phyloP scores from a whole-genome alignment of 2,113 vertebrate species.

The Ictalurus furcatus region DNA sequence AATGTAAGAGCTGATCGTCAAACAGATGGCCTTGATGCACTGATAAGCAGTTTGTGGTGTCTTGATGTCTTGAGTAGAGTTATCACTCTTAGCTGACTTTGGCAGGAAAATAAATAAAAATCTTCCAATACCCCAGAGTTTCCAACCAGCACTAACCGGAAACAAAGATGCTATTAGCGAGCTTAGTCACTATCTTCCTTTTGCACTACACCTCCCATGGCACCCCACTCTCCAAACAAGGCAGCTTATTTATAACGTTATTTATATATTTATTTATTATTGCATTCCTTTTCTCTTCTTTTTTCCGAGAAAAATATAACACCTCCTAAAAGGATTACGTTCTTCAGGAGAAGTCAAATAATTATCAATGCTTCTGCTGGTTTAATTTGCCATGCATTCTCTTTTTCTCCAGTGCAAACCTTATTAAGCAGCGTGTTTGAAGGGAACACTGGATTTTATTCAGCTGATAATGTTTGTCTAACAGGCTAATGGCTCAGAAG shows the following conservation, averaged over 20 bases:
- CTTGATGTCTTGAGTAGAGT: constrained; percentile 63
- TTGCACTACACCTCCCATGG: constrained; percentile 84
- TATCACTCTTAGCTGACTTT: constrained; percentile 70
- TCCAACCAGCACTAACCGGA: constrained; percentile 67
- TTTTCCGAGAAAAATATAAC: constrained; percentile 69
- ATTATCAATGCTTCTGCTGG: constrained; percentile 67
- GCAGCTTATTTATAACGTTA: constrained; percentile 68
- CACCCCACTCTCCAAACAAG: constrained; percentile 87
- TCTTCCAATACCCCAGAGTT: constrained; percentile 71
- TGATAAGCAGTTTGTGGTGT: constrained; percentile 59
- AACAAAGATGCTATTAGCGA: constrained; percentile 82
- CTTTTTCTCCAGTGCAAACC: constrained; percentile 60
- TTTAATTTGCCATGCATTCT: constrained; percentile 59
- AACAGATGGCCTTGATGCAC: constrained; percentile 62
- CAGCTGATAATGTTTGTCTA: constrained; percentile 71
- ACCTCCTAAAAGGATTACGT: constrained; percentile 98
- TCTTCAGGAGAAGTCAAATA: constrained; percentile 82
- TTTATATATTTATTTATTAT: constrained; percentile 70
- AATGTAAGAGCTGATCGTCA: constrained; percentile 37
- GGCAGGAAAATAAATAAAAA: constrained; percentile 57
- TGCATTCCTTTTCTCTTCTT: constrained; percentile 61
- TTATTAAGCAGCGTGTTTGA: constrained; percentile 53
- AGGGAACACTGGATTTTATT: constrained; percentile 58
- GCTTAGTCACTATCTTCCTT: constrained; percentile 78
- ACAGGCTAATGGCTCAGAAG: constrained; percentile 64